Evolutionary conservation across 2,888 invertebrate species (phyloP).

Genomic region (Eupithecia insigniata): DNA sequence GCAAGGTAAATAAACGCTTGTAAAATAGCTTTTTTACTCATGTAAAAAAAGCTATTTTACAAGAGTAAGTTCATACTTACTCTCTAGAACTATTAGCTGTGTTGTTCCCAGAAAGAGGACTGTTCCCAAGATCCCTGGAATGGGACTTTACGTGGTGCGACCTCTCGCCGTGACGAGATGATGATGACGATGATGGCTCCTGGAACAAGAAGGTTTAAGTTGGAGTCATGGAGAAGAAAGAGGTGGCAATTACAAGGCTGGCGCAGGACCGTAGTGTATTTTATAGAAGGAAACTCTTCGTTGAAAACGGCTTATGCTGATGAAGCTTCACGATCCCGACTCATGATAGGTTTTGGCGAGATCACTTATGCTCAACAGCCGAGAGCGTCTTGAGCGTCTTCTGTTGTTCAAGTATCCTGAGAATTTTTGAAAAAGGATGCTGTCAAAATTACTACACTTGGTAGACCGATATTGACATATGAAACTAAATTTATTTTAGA

Average conservation of each 20-base stretch:
- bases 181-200: constrained; percentile 72
- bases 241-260: too few relatives aligned
- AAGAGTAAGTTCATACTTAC: too few relatives aligned
- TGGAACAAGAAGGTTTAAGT: constrained; percentile 44
- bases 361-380: too few relatives aligned
- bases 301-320: neutral
- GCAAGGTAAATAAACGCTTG: too few relatives aligned
- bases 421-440: neutral
- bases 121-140: constrained; percentile 76
- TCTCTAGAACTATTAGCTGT: constrained; percentile 74
- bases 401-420: neutral
- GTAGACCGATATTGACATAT: too few relatives aligned
- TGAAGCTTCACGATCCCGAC: neutral
- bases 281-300: neutral
- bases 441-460: too few relatives aligned
- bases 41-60: too few relatives aligned
- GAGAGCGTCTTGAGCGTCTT: too few relatives aligned
- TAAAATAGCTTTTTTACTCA: neutral
- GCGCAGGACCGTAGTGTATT: neutral
- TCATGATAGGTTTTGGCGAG: neutral
- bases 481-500: too few relatives aligned
- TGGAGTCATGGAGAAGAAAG: neutral
- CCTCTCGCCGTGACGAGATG: constrained; percentile 73
- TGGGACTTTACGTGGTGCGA: constrained; percentile 80
- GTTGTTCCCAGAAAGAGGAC: constrained; percentile 71